Evolutionary conservation across 2,888 invertebrate species (phyloP).

Genomic region (Oligia latruncula): DNA sequence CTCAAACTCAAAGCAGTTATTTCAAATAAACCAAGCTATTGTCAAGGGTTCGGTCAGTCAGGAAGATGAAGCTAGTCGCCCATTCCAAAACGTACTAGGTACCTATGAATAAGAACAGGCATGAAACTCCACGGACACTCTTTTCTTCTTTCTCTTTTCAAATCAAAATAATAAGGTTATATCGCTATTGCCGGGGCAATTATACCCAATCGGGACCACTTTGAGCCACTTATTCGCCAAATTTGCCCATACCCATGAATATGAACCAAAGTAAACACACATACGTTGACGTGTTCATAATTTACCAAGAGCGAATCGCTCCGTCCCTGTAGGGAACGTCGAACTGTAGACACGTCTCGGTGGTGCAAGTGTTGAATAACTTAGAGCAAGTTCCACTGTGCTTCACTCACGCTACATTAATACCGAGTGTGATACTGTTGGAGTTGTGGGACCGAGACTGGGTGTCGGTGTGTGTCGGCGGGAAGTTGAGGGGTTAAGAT

Average conservation of each 20-base stretch:
- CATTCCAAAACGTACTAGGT: background rate
- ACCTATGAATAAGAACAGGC: background rate
- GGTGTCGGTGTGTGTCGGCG: slow-evolving; percentile 2
- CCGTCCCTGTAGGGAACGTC: slow-evolving; percentile 47
- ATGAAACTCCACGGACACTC: background rate
- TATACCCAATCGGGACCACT: background rate
- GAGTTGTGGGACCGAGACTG: slow-evolving; percentile 20
- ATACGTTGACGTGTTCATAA: slow-evolving; percentile 49
- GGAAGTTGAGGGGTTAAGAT: slow-evolving; percentile 1
- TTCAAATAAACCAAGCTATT: background rate
- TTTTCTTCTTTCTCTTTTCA: background rate
- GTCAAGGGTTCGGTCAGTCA: background rate
- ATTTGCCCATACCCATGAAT: slow-evolving; percentile 2
- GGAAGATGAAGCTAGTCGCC: background rate
- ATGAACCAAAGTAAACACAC: slow-evolving; percentile 28
- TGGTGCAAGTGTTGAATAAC: slow-evolving; percentile 61
- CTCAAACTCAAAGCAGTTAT: background rate
- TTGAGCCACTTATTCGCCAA: background rate
- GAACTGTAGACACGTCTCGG: slow-evolving; percentile 62
- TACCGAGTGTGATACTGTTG: slow-evolving; percentile 57
- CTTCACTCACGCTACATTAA: slow-evolving; percentile 59
- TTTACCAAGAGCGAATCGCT: slow-evolving; percentile 46
- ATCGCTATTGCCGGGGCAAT: background rate
- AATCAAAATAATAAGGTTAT: too few relatives aligned
- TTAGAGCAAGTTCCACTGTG: slow-evolving; percentile 60